phyloP scores from a whole-genome alignment of 2,113 vertebrate species.

The Phocoena phocoena region DNA sequence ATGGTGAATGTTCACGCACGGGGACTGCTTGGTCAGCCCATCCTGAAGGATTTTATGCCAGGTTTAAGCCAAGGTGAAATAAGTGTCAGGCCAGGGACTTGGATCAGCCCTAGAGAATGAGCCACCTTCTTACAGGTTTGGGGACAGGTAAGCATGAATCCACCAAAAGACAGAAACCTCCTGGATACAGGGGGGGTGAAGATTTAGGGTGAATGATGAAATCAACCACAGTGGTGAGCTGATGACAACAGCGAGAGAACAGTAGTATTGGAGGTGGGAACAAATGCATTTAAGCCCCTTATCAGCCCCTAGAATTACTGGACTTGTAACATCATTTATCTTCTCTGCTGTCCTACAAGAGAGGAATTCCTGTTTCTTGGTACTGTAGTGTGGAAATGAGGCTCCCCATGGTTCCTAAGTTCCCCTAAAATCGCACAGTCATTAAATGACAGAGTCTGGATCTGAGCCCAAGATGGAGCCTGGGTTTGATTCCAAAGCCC shows the following conservation, averaged over 20 bases:
- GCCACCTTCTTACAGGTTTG: background rate
- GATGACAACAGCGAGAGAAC: background rate
- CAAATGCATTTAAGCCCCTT: background rate
- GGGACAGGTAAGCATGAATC: background rate
- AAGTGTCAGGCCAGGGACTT: background rate
- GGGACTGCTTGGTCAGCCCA: background rate
- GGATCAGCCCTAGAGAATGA: background rate
- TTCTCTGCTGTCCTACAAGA: background rate
- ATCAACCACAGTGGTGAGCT: background rate
- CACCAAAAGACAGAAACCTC: background rate
- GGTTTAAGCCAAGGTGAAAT: background rate
- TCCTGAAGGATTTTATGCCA: background rate
- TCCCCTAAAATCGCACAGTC: background rate
- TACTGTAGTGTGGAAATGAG: background rate
- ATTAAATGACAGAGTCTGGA: background rate
- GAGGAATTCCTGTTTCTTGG: background rate
- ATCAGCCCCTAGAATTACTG: background rate
- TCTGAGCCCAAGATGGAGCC: background rate
- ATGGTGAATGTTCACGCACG: rapidly evolving
- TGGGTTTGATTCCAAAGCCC: background rate
- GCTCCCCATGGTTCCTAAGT: background rate
- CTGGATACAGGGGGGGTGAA: background rate
- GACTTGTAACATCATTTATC: background rate
- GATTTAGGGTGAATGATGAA: background rate
- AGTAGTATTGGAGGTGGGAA: no score